Evolutionary conservation across 2,888 invertebrate genomes (phyloP).

Genomic region (Poecilobothrus nobilitatus): DNA sequence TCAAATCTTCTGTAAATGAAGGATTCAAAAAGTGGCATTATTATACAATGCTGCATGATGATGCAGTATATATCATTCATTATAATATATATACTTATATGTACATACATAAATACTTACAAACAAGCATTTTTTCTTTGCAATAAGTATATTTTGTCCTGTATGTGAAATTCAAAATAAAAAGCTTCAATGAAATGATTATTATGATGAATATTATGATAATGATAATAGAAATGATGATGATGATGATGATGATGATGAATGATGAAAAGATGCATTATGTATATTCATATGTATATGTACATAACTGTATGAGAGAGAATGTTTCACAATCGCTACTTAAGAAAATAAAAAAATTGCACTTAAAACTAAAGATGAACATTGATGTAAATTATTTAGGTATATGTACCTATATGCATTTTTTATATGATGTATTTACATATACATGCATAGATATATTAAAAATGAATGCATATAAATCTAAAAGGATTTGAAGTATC

Average conservation of each 20-base stretch:
- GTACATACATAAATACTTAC: too few species aligned
- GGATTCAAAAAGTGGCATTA: slow-evolving; percentile 6
- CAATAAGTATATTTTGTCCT: neutral
- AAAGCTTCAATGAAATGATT: neutral
- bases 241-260: neutral
- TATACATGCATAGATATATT: too few species aligned
- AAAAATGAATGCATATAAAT: too few species aligned
- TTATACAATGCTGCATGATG: neutral
- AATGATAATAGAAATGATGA: neutral
- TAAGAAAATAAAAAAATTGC: neutral
- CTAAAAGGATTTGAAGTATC: too few species aligned
- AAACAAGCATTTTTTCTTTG: too few species aligned
- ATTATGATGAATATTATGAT: neutral
- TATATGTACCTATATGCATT: neutral
- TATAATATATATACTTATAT: neutral
- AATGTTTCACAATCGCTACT: neutral
- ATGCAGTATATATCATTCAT: neutral
- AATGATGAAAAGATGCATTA: neutral
- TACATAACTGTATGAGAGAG: neutral
- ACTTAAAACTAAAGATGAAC: neutral
- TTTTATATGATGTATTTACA: too few species aligned
- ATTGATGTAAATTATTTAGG: neutral
- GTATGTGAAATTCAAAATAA: neutral
- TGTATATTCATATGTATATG: neutral
- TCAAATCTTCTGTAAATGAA: slow-evolving; percentile 1